Evolutionary conservation across 2,113 vertebrate species (phyloP), one percentile per base, ranked within the genome.

Genomic region (Pterocles gutturalis): DNA sequence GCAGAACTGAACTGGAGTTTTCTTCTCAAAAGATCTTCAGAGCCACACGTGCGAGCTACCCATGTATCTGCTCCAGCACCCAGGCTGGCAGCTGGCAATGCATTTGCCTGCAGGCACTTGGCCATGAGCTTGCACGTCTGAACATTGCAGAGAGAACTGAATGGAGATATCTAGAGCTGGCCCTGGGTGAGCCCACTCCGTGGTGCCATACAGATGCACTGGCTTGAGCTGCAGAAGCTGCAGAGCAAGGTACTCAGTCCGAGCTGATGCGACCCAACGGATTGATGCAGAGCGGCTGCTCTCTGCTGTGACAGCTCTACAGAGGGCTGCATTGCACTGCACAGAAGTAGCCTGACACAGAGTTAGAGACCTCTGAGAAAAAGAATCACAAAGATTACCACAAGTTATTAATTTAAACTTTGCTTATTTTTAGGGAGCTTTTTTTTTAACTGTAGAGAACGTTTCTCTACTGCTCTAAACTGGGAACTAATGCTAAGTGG

Each of bases 401-500:
- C 29, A 77, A 57, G 51, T 57, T 92, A 62, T 69, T 72, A 5
- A 21, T 85, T 78, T 88, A 64, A 85, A 64, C 79, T 77, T 69
- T 20, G 72, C 43, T 92, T 92, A 70, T 73, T 92, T 81, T 81
- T 90, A 55, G 61, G 26, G 73, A 87, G 60, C 1, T 10, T 43
- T 25, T 61, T 17, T 17, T 6, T 10, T 51, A 86, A 66, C 43
- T 58, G 48, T 46, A 58, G 67, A 80, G 83, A 76, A 64, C 48
- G 60, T 38, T 75, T 67, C n/a, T 71, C 38, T 94, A 9, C 71
- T 91, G 80, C 53, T 94, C 84, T 93, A 93, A 95, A 83, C 54
- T 64, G 54, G 81, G 81, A 89, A 20, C 38, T 81, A 60, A 89
- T 36, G 33, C 26, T 41, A 77, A 83, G 22, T 46, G 29, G 49